Base-by-base conservation (phyloP, 2,113 vertebrate species). In the Amphilophus citrinellus region DNA sequence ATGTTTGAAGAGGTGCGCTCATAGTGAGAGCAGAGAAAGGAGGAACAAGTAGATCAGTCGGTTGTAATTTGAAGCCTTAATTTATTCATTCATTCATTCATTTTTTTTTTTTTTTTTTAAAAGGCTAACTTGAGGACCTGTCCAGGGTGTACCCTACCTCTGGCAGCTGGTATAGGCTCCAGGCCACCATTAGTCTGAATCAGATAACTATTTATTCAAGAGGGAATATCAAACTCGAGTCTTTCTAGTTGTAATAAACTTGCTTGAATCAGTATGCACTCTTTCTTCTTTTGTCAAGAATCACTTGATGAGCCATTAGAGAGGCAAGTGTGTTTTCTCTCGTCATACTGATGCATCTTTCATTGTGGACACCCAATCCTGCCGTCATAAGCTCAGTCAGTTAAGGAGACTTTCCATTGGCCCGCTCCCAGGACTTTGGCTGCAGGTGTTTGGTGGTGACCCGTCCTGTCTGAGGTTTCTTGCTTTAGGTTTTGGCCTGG, bases 331-430 rank as follows among this genome's bases (percentile, higher is more conserved):
- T 77, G 86, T 60, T 78, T 78, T 84, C 61, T 78, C 56, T 82
- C 61, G 75, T 87, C 11, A 83, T 87, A 57, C 91, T 87, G 2
- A 87, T 94, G 91, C 86, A 93, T 94, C 75, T 94, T 94, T 94
- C 77, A 94, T 94, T 71, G 77, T 84, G 84, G 92, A 91, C 87
- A 94, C 89, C 24, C 80, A 87, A 92, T 88, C 90, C 92, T 88
- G 90, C 88, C 80, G 82, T 91, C 89, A 93, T 90, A 89, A 90
- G 63, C 88, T 87, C 20, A 61, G 84, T 89, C 68, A 80, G 73
- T 75, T 53, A 53, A 86, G 81, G 87, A 89, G 85, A 93, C 91
- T 93, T 93, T 94, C 93, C 91, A 78, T 14, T 93, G 91, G 88
- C 88, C 56, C 0, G 39, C 59, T 76, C 82, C 89, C 91, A 92